Percentiles rank a stretch among this genome's conserved stretches.
Evolutionary conservation across 2,113 vertebrate species (phyloP).

Genomic region (Trochalopteron elliotii): DNA sequence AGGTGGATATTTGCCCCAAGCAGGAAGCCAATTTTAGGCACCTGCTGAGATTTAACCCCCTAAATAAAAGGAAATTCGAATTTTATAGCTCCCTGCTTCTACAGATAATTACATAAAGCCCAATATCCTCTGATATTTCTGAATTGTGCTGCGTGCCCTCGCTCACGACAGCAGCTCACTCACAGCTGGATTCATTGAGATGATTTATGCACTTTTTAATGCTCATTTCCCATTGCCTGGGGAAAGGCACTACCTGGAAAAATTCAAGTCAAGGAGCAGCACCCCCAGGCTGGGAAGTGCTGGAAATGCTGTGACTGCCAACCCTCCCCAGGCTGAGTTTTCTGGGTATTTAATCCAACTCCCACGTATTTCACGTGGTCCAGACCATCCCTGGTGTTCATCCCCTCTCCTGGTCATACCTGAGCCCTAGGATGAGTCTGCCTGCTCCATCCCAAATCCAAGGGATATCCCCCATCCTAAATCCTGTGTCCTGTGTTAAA

Average conservation of each 20-base stretch:
- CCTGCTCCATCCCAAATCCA: background rate
- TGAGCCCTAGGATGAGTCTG: background rate
- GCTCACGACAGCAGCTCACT: background rate
- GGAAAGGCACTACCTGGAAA: background rate
- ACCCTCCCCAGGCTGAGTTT: background rate
- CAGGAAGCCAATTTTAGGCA: background rate
- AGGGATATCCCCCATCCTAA: fast-evolving
- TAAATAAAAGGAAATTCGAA: background rate
- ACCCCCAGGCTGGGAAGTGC: background rate
- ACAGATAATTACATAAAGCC: background rate
- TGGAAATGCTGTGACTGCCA: background rate
- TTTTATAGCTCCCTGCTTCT: background rate
- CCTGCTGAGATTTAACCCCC: background rate
- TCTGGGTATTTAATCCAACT: background rate
- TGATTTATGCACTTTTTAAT: background rate
- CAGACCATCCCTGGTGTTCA: background rate
- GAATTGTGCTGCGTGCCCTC: fast-evolving
- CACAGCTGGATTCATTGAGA: background rate
- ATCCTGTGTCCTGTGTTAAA: background rate
- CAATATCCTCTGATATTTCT: background rate
- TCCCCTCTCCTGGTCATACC: background rate
- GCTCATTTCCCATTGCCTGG: background rate
- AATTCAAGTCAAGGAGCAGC: background rate
- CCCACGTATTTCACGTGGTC: fast-evolving
- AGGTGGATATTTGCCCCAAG: background rate